Conservation (phyloP, 2,888 invertebrate species). For the Matsumyia berberina region DNA sequence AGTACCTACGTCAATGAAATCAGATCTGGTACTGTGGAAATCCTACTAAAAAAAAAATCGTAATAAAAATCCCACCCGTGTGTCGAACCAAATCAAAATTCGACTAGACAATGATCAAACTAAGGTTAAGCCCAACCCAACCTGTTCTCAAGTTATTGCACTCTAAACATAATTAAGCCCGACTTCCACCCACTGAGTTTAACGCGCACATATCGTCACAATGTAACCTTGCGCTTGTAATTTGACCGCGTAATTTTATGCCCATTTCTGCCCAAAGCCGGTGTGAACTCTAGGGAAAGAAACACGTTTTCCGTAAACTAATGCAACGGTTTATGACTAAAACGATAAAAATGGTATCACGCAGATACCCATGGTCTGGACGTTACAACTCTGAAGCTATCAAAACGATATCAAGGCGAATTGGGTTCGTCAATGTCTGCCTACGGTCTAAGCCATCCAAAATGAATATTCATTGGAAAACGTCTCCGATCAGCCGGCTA, state of each 20-base stretch:
- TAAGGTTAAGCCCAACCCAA: too few species aligned
- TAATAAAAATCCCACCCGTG: too few species aligned
- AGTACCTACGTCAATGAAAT: too few species aligned
- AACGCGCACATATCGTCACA: background rate
- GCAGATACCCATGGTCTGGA: background rate
- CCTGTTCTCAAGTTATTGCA: too few species aligned
- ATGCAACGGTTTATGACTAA: constrained; percentile 4
- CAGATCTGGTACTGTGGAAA: too few species aligned
- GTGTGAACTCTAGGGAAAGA: too few species aligned
- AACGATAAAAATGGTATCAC: background rate
- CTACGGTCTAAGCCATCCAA: too few species aligned
- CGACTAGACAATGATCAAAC: too few species aligned
- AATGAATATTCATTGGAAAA: constrained; percentile 3
- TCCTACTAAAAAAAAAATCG: too few species aligned
- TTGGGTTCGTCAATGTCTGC: background rate
- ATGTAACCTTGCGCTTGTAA: constrained; percentile 12
- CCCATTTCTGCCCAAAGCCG: background rate
- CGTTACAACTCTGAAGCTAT: constrained; percentile 2
- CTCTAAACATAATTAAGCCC: too few species aligned
- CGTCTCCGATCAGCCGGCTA: background rate
- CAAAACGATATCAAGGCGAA: constrained; percentile 11
- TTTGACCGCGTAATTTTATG: constrained; percentile 4
- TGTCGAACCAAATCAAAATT: too few species aligned
- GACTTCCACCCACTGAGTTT: background rate
- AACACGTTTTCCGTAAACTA: constrained; percentile 9